Percentiles rank a stretch among this genome's conserved stretches.
Evolutionary conservation across 1,140 invertebrate genomes (phyloP).

Genomic region (Saxidomus purpurata): DNA sequence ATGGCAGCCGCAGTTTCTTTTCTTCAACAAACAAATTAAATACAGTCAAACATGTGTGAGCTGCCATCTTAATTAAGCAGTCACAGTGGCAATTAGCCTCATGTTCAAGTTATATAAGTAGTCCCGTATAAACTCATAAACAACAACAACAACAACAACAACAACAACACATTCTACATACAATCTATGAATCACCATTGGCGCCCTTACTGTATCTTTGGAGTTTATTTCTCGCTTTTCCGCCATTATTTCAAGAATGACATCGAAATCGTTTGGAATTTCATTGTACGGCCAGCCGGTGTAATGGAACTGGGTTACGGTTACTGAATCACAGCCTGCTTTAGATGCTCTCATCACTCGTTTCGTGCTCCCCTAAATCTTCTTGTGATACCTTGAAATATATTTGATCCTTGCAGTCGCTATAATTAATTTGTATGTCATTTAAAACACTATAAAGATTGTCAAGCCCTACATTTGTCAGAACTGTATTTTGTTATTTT

Average conservation of each 20-base stretch:
- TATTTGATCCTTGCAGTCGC: too few relatives aligned
- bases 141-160: too few relatives aligned
- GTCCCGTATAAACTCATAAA: too few relatives aligned
- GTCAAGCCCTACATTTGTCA: too few relatives aligned
- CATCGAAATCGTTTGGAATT: constrained; percentile 65
- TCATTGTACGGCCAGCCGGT: constrained; percentile 63
- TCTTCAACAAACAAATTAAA: too few relatives aligned
- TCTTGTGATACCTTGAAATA: constrained; percentile 15
- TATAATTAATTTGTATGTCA: too few relatives aligned
- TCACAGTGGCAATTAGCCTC: too few relatives aligned
- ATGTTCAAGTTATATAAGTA: too few relatives aligned
- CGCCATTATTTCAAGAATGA: constrained; percentile 67
- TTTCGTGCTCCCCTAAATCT: constrained; percentile 36
- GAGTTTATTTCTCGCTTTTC: constrained; percentile 58
- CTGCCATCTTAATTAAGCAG: too few relatives aligned
- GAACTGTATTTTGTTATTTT: too few relatives aligned
- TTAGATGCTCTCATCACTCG: not conserved
- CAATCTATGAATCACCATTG: constrained; percentile 61
- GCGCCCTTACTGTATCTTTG: constrained; percentile 18
- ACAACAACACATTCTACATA: not conserved
- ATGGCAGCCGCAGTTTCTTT: constrained; percentile 91
- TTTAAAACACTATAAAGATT: too few relatives aligned
- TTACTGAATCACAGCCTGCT: not conserved
- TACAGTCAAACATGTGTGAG: too few relatives aligned
- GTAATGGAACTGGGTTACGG: constrained; percentile 61